Evolutionary conservation across 2,888 invertebrate species (phyloP), one percentile per base, ranked within the genome.

Genomic region (Julus scandinavius): DNA sequence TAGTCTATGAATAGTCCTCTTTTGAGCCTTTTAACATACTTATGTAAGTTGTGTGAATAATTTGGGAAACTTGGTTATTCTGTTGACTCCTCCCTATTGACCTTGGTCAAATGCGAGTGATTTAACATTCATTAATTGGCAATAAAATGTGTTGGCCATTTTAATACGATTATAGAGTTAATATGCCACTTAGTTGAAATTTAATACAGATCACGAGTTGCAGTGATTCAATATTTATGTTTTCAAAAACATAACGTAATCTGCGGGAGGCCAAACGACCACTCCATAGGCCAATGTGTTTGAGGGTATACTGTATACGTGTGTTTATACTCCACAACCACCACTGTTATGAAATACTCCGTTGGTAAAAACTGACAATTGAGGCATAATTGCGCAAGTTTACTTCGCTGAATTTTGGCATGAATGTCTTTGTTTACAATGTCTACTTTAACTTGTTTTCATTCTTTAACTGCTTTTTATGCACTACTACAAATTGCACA

Each of bases 371-470:
- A 29, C 11, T 72, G 72, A 72, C 72, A 29, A 72, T 72, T 29
- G 29, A 29, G 72, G 72, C 29, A 20, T 72, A 72, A 29, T 72
- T 80, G 29, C 80, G 38, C 80, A 80, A 80, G 80, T 40, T 80
- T 20, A 38, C 38, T 80, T 80, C 13, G 80, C 38, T 80, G 80
- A 80, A 38, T 20, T 72, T 80, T 38, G 80, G 38, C 38, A 38
- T 38, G 38, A 80, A 80, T 80, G 38, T 15, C 80, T 80, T 80
- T 80, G 80, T 80, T 80, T 80, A 80, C 80, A 80, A 80, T 80
- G 80, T 80, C 80, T 15, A 11, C 15, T 80, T 15, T 0, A 80
- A 11, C 38, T 38, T 40, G 80, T 80, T 80, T 38, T 80, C 80
- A 38, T 80, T 80, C 80, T 29, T 80, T 40, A 80, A 80, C 80